These are phyloP conservation scores for Petrocephalus zakoni DNA, from an alignment of 2,113 vertebrate species.

Conservation along the genomic window DNA sequence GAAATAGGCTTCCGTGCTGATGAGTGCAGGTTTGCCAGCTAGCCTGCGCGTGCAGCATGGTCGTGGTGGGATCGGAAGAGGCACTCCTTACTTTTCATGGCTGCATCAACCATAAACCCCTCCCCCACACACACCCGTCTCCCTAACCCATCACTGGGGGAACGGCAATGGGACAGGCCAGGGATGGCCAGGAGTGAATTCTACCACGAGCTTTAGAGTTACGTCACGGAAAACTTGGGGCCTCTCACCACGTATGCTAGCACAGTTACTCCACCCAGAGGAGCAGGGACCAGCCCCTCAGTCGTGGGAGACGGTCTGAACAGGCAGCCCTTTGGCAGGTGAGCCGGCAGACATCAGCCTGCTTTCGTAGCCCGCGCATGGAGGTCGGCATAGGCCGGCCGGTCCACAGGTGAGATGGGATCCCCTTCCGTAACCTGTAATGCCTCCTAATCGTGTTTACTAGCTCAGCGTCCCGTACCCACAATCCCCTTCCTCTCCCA, in stretches of 20 bases:
- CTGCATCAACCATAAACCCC: background rate
- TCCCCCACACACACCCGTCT: background rate
- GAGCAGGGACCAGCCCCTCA: background rate
- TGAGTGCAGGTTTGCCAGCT: conserved; percentile 28
- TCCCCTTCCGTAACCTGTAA: no score
- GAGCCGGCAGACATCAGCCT: background rate
- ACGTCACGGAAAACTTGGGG: background rate
- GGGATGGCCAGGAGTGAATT: background rate
- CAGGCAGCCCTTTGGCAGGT: background rate
- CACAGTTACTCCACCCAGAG: background rate
- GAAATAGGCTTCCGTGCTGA: conserved; percentile 8
- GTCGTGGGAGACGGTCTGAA: background rate
- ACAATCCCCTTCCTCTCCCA: conserved; percentile 16
- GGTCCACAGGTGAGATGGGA: background rate
- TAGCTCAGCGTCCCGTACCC: background rate
- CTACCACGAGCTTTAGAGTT: background rate
- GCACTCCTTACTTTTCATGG: background rate
- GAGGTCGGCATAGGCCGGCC: background rate
- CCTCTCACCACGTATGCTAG: background rate
- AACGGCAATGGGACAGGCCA: background rate
- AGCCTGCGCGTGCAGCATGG: conserved; percentile 29
- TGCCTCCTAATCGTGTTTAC: background rate
- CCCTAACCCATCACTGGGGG: background rate
- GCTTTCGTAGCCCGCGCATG: background rate
- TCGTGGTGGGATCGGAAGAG: conserved; percentile 16